These are phyloP conservation scores for Ahaetulla prasina DNA, from an alignment of 2,113 vertebrate species.

Conservation along the genomic window DNA sequence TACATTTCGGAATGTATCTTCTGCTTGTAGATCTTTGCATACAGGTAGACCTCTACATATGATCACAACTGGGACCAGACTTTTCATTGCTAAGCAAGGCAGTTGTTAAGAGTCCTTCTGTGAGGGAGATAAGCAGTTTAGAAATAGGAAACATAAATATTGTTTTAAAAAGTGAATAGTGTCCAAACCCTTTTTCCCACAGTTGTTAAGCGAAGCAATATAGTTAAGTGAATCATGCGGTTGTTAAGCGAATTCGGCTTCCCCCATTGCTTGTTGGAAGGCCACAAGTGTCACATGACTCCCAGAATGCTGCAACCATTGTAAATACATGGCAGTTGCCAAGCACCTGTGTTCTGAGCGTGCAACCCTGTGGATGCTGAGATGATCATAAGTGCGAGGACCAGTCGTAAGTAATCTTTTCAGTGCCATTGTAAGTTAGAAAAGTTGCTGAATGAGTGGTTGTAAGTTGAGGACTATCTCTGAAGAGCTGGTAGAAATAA, in stretches of 20 bases:
- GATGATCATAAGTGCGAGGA: not conserved
- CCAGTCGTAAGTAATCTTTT: not conserved
- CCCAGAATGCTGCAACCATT: not conserved
- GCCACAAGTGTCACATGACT: not conserved
- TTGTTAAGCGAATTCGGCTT: not conserved
- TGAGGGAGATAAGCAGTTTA: not conserved
- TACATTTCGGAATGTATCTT: not conserved
- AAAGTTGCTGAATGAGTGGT: not conserved
- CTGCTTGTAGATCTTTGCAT: not conserved
- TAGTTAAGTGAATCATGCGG: not conserved
- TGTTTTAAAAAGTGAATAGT: not conserved
- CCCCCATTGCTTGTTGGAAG: not conserved
- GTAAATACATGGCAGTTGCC: not conserved
- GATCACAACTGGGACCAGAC: not conserved
- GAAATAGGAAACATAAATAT: not conserved
- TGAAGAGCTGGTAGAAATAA: not conserved
- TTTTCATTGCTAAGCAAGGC: not conserved
- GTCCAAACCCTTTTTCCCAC: not conserved
- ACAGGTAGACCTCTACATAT: not conserved
- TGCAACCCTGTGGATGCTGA: not conserved
- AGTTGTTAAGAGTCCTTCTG: not conserved
- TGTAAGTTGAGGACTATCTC: not conserved
- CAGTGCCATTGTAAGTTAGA: not conserved
- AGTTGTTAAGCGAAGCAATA: not conserved
- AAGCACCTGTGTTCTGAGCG: not conserved